Evolutionary conservation across 64 coral and sea anemone species (phyloP).

Genomic region (Montipora efflorescens): DNA sequence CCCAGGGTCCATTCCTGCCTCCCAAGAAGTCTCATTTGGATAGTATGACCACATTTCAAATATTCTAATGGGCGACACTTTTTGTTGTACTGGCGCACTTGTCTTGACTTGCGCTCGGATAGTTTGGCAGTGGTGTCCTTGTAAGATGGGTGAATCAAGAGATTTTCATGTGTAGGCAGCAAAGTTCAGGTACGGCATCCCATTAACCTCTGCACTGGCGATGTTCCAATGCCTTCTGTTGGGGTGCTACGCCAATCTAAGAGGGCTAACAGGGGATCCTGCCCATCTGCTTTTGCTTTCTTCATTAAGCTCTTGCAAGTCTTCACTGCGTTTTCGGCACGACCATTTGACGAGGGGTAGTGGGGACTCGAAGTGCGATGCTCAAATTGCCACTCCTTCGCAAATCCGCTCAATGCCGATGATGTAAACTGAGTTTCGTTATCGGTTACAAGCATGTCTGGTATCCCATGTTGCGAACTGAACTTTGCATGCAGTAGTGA

Average conservation of each 20-base stretch:
- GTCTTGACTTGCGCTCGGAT: no score
- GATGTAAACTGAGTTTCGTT: slow-evolving; percentile 64
- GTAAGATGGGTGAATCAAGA: not conserved
- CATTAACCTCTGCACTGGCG: not conserved
- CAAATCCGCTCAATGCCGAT: slow-evolving; percentile 35
- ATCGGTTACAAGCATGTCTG: slow-evolving; percentile 52
- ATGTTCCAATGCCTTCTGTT: slow-evolving; percentile 25
- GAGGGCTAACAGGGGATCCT: slow-evolving; percentile 49
- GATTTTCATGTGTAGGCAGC: not conserved
- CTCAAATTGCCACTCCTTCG: slow-evolving; percentile 26
- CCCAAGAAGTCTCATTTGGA: not conserved
- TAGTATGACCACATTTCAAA: no score
- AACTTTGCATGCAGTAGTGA: slow-evolving; percentile 47
- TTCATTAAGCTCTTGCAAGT: slow-evolving; percentile 28
- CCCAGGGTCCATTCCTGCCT: not conserved
- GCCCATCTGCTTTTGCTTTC: slow-evolving; percentile 35
- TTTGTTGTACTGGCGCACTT: no score
- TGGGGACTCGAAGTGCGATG: not conserved
- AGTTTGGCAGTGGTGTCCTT: no score
- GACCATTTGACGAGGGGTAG: slow-evolving; percentile 53
- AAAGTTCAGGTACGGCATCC: not conserved
- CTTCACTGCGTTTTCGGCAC: slow-evolving; percentile 47
- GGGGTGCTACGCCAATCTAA: slow-evolving; percentile 30
- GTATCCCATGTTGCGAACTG: slow-evolving; percentile 51
- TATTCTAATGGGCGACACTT: no score